Base-by-base conservation (phyloP, 2,888 invertebrate genomes). In the Acrobeloides nanus region DNA sequence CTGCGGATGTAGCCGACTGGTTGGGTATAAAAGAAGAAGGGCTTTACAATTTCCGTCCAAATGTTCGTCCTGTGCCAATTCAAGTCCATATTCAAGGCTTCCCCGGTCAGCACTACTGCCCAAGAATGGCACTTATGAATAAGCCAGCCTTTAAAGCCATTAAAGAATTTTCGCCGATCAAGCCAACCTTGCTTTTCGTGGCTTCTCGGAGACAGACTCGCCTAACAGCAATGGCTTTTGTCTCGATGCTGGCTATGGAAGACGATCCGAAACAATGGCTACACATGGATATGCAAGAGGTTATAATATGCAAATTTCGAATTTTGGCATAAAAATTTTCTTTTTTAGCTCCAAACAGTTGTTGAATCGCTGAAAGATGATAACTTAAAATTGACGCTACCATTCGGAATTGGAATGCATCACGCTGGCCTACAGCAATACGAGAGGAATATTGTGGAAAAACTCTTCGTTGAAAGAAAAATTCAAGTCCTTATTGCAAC, bases 121-220 rank as follows among this genome's bases (percentile, higher is more conserved):
- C 97, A 0, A 82, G 97, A 38, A 99, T 99, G 97, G 85, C 92
- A 54, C 86, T 92, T 0, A 99, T 99, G 97, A 99, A 99, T 78
- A 87, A 90, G 69, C 95, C 97, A 0, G 85, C 89, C 0, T 99
- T 87, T 79, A 88, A 89, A 76, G 80, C 93, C 0, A 92, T 97
- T 55, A 82, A 85, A 37, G 85, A 86, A 44, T 87, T 95, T 75
- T 90, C 95, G 0, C 88, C 90, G 0, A 77, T 80, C 43, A 89
- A 93, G 67, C 95, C 97, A 0, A 81, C 86, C 0, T 81, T 99
- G 29, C 84, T 99, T 2, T 90, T 90, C 74, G 97, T 97, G 0
- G 90, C 97, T 3, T 95, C 93, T 24, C 81, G 97, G 37, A 81
- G 95, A 54, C 97, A 97, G 77, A 97, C 95, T 0, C 82, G 95